Conservation (phyloP, 2,888 invertebrate species). For the Perithous albicinctus region DNA sequence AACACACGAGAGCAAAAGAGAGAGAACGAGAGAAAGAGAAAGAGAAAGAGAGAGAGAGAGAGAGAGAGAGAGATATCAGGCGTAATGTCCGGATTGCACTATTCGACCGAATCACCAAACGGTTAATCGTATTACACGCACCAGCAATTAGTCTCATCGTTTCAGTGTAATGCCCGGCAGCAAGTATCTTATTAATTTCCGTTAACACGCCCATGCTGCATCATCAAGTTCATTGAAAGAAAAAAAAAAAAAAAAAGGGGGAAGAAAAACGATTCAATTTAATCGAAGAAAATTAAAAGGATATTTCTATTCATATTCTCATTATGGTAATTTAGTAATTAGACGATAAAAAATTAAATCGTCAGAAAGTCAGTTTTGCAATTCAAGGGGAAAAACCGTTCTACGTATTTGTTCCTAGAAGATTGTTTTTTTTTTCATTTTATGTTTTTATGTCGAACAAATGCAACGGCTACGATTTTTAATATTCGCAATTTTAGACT, state of each 20-base stretch:
- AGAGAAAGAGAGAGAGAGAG: conserved; percentile 16
- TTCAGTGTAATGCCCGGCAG: conserved; percentile 26
- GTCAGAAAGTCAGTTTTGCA: no score
- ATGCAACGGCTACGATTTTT: no score
- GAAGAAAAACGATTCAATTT: no score
- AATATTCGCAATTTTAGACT: no score
- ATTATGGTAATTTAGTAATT: not conserved
- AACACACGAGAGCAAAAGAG: conserved; percentile 19
- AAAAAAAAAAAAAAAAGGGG: no score
- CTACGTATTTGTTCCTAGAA: no score
- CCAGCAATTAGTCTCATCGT: conserved; percentile 76
- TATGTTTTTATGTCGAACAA: no score
- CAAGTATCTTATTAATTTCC: conserved; percentile 8
- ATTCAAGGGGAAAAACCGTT: no score
- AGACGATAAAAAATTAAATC: not conserved
- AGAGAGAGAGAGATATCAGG: not conserved
- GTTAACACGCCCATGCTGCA: not conserved
- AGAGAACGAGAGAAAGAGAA: not conserved
- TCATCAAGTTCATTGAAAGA: not conserved
- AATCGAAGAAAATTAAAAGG: not conserved
- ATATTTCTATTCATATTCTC: not conserved
- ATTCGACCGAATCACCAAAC: conserved; percentile 63
- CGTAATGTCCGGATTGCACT: not conserved
- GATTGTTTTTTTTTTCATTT: no score
- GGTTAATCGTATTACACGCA: conserved; percentile 79